phyloP scores from a whole-genome alignment of 2,888 invertebrate genomes.

The Petrolisthes manimaculis region DNA sequence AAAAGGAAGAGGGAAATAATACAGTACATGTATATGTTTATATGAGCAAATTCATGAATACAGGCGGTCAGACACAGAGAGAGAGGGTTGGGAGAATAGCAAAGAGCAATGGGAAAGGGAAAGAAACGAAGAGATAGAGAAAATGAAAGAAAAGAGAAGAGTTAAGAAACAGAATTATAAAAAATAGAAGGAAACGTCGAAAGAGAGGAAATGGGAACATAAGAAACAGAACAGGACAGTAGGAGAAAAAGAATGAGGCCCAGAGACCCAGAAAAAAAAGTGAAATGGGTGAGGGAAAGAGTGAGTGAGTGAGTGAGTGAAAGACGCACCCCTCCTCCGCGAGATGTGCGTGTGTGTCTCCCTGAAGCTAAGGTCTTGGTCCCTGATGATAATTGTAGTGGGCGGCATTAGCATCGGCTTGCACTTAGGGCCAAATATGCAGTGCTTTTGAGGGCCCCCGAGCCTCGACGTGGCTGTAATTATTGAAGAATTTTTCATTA shows the following conservation, averaged over 20 bases:
- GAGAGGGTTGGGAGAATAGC: no score
- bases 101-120: no score
- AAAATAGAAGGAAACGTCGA: background rate
- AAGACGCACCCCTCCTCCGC: no score
- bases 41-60: no score
- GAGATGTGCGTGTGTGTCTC: slow-evolving; percentile 45
- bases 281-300: no score
- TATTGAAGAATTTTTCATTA: slow-evolving; percentile 62
- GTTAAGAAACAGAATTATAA: background rate
- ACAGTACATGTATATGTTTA: no score
- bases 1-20: no score
- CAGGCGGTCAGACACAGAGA: no score
- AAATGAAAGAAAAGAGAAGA: background rate
- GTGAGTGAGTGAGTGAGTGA: no score
- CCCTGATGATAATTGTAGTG: slow-evolving; percentile 55
- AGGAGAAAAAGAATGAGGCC: background rate
- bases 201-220: background rate
- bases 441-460: slow-evolving; percentile 45
- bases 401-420: slow-evolving; percentile 53
- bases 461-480: slow-evolving; percentile 46
- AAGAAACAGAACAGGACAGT: background rate
- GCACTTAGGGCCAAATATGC: slow-evolving; percentile 56
- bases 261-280: background rate
- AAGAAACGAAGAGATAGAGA: background rate
- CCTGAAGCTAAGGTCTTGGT: no score